Percentiles rank a stretch among this genome's conserved stretches.
These are phyloP conservation scores for Egretta garzetta DNA, from an alignment of 2,113 vertebrate species.

Conservation along the genomic window DNA sequence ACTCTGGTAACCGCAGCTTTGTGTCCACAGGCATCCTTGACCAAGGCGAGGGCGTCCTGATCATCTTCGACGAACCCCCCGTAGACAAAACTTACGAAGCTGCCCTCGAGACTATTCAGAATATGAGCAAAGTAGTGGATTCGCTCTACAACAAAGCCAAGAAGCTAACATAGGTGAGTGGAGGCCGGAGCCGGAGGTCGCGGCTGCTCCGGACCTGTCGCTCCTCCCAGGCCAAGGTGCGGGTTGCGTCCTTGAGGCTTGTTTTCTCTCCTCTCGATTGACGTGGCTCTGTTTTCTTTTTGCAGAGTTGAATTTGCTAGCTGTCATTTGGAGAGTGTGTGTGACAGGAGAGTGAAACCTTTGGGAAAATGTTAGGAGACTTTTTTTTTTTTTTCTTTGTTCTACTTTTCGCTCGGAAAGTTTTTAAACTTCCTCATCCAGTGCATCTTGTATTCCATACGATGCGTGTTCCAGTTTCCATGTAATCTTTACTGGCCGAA, in stretches of 20 bases:
- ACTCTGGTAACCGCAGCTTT: background rate
- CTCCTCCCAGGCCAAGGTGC: background rate
- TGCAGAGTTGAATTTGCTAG: constrained; percentile 84
- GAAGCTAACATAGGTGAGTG: constrained; percentile 98
- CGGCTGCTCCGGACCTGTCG: background rate
- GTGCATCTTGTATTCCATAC: constrained; percentile 84
- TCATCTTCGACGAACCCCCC: constrained; percentile 97
- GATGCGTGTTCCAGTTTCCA: constrained; percentile 88
- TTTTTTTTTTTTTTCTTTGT: constrained; percentile 69
- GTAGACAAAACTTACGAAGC: constrained; percentile 99
- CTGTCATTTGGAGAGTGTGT: constrained; percentile 89
- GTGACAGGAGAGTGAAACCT: constrained; percentile 93
- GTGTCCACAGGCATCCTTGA: constrained; percentile 90
- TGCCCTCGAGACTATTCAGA: constrained; percentile 98
- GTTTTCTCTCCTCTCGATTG: constrained; percentile 20
- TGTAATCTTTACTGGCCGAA: constrained; percentile 91
- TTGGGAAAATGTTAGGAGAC: constrained; percentile 90
- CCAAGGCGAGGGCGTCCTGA: constrained; percentile 97
- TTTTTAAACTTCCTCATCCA: constrained; percentile 87
- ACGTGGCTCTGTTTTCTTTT: constrained; percentile 75
- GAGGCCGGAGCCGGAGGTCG: background rate
- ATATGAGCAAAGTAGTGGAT: constrained; percentile 99
- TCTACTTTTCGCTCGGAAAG: constrained; percentile 86
- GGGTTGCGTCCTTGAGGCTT: background rate
- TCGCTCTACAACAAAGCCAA: constrained; percentile 99